Evolutionary conservation across 2,888 invertebrate species (phyloP), one percentile per base, ranked within the genome.

Genomic region (Drosophila sordidapex): DNA sequence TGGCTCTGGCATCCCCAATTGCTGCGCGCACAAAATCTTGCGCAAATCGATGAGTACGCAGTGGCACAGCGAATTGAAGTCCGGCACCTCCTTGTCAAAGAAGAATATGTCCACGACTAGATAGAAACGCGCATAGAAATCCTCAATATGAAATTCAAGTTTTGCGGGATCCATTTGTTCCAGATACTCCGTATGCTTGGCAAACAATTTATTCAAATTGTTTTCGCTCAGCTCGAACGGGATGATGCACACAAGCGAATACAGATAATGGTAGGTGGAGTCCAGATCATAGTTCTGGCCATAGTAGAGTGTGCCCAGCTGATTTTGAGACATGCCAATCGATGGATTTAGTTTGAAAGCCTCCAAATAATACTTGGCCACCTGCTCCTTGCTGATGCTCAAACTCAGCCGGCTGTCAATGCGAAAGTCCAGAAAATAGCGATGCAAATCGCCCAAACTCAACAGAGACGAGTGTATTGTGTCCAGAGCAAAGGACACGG

Each of bases 301-400:
- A 82, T 96, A 96, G 71, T 96, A 96, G 60, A 99, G 93, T 25
- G 98, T 98, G 1, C 98, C 99, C 82, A 99, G 94, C 93, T 99
- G 99, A 94, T 99, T 99, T 91, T 97, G 97, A 2, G 99, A 98
- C 96, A 98, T 97, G 54, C 98, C 98, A 91, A 95, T 95, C 35
- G 95, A 95, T 56, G 96, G 95, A 92, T 97, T 96, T 70, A 96
- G 94, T 75, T 95, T 95, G 74, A 97, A 95, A 46, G 98, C 97
- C 94, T 97, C 96, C 76, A 96, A 95, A 93, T 99, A 99, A 92
- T 97, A 98, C 68, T 97, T 95, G 66, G 96, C 95, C 36, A 98
- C 92, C 68, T 91, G 87, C 35, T 92, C 90, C 70, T 92, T 92
- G 46, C 80, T 91, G 25, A 92, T 90, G 48, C 90, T 91, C 25